Base-by-base conservation (phyloP, 30 jellyfish, hydroid and myxozoan species). In the Pseudorhiza aurosa region DNA sequence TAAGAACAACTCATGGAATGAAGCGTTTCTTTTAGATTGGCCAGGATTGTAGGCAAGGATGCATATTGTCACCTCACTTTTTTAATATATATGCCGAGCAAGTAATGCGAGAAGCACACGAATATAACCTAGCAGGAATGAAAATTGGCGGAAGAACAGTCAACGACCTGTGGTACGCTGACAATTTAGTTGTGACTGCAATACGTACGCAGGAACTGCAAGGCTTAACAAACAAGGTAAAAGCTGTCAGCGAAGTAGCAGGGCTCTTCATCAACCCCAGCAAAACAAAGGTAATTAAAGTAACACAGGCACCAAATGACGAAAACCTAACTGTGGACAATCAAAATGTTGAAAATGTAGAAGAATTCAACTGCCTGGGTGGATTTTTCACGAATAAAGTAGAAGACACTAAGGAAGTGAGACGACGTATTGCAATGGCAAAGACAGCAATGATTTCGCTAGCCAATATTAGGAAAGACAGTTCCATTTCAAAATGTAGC, bases 311-410 rank as follows among this genome's bases (percentile, higher is more conserved):
- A n/a, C n/a, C n/a, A n/a, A 46, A 68, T 14, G 40, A 15, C 55
- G 80, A 56, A 49, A 68, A 33, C 42, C 57, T 58, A 0, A 32
- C 19, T 46, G 28, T 58, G 57, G 80, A 67, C 28, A 83, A 55
- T 19, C 83, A 75, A 49, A 58, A 75, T 25, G 32, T 75, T 51
- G 82, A 75, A 42, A 83, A 53, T 83, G 88, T 55, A 12, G 67
- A 75, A 30, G 35, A 35, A 8, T 56, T 75, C 33, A 53, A 4
- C 49, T 55, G 33, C 37, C 80, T 75, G 49, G 88, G 80, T 14
- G 55, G 83, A 56, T 21, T 58, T 32, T 55, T 75, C 30, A 57
- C 46, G 77, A 72, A 55, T 55, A 9, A 1, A 55, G 10, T 18
- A 24, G 31, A 72, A 45, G 26, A 57, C 85, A 46, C 39, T 28